Evolutionary conservation across 2,113 vertebrate genomes (phyloP).

Genomic region (Scomber japonicus): DNA sequence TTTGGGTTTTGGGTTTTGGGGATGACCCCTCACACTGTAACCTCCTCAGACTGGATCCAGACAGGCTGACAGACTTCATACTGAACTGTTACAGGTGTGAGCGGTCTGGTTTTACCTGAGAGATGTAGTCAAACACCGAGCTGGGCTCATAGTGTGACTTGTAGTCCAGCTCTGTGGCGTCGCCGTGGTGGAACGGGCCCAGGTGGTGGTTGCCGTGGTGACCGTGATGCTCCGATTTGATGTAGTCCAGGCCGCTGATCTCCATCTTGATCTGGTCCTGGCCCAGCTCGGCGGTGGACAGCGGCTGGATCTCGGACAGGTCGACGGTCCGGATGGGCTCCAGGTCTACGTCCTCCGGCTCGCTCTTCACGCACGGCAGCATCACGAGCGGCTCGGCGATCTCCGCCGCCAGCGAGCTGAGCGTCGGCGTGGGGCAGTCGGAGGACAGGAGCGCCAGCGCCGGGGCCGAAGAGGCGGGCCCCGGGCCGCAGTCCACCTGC

Average conservation of each 20-base stretch:
- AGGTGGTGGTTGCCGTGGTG: constrained; percentile 76
- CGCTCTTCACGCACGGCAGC: constrained; percentile 86
- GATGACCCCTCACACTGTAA: too few species aligned
- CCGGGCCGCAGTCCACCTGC: constrained; percentile 57
- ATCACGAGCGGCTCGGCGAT: constrained; percentile 83
- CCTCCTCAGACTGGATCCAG: background rate
- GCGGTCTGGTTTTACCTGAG: constrained; percentile 68
- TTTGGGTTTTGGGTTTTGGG: too few species aligned
- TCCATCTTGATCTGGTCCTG: constrained; percentile 88
- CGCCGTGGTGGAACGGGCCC: constrained; percentile 71
- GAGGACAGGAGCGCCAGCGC: constrained; percentile 77
- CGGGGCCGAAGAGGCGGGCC: constrained; percentile 35
- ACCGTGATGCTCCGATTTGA: constrained; percentile 84
- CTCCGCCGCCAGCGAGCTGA: constrained; percentile 81
- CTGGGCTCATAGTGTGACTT: constrained; percentile 85
- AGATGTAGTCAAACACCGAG: constrained; percentile 86
- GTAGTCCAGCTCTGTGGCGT: constrained; percentile 83
- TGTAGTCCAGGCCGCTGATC: constrained; percentile 88
- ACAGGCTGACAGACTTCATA: background rate
- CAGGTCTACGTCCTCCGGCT: constrained; percentile 81
- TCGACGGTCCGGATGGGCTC: constrained; percentile 85
- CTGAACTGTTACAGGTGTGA: background rate
- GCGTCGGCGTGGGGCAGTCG: constrained; percentile 78
- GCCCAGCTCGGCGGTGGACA: constrained; percentile 86
- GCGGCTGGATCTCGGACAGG: constrained; percentile 85